Base-by-base conservation (phyloP, 2,888 invertebrate species). In the Atrina japonica region DNA sequence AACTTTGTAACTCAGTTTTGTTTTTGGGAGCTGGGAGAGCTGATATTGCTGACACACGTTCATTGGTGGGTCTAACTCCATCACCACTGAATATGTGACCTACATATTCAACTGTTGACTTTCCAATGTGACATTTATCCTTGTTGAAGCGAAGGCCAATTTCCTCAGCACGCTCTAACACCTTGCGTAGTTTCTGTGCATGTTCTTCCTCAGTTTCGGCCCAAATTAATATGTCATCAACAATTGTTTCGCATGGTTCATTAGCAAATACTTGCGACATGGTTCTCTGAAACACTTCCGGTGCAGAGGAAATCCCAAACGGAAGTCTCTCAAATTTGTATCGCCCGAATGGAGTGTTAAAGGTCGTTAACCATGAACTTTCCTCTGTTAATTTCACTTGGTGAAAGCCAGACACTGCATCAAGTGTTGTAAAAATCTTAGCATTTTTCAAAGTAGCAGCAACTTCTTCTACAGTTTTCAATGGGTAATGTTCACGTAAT, bases 81-180 rank as follows among this genome's bases (percentile, higher is more conserved):
- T 76, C 67, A 35, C 41, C 61, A 1, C 69, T 41, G 30, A 81
- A 66, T 11, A 68, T 55, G 55, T 80, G 80, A 25, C 80, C 75
- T 35, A 78, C 59, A 59, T 60, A 77, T 21, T 61, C 49, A 18
- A 74, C 64, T 60, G 67, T 53, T 14, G 18, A 7, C 35, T 56
- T 29, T 11, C 56, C 45, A 11, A 67, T 56, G 29, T 74, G 63
- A 43, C 60, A 67, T 43, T 67, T 74, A 11, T 52, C 43, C 40
- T 52, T 60, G 41, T 73, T 70, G 5, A 66, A 45, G 1, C 60
- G 53, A 7, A 70, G 16, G 40, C 65, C 55, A 21, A 56, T 65
- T 35, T 63, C 49, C 41, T 61, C 50, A 49, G 59, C 41, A 40
- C 50, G 66, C 14, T 70, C 21, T n/a, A 73, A 56, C 14, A 70